These are phyloP conservation scores for Coregonus sp. DNA, from an alignment of 2,797 vertebrate species.

Conservation along the genomic window DNA sequence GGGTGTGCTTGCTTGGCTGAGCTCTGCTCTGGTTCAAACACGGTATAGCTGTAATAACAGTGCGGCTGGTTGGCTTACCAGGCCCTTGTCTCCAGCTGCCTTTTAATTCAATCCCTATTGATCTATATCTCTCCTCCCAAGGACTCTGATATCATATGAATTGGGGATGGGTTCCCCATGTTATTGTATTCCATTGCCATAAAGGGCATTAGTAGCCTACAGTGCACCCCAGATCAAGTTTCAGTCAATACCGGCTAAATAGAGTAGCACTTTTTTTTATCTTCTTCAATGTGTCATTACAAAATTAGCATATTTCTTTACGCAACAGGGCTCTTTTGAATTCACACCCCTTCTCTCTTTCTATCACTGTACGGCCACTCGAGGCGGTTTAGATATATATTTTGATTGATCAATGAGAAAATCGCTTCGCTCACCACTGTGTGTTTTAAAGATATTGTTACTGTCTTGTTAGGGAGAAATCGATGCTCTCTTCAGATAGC, in stretches of 20 bases:
- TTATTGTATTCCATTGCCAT: constrained; percentile 78
- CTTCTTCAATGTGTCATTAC: constrained; percentile 25
- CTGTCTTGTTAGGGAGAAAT: constrained; percentile 67
- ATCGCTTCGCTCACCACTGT: constrained; percentile 6
- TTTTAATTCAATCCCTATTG: constrained; percentile 77
- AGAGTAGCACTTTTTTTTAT: constrained; percentile 46
- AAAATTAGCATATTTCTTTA: constrained; percentile 45
- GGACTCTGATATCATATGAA: constrained; percentile 78
- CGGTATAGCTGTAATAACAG: constrained; percentile 53
- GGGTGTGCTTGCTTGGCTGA: constrained; percentile 14
- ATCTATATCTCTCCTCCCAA: constrained; percentile 78
- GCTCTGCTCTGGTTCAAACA: constrained; percentile 27
- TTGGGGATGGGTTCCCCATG: constrained; percentile 67
- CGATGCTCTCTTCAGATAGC: constrained; percentile 51
- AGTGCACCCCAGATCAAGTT: constrained; percentile 76
- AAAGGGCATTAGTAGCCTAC: constrained; percentile 78
- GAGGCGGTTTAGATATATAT: background rate
- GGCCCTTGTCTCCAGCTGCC: constrained; percentile 70
- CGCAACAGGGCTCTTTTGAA: constrained; percentile 39
- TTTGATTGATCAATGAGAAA: background rate
- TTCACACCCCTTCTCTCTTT: constrained; percentile 16
- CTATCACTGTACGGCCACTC: constrained; percentile 2
- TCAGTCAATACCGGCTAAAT: constrained; percentile 73
- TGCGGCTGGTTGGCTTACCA: constrained; percentile 54
- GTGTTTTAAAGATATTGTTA: constrained; percentile 64